Evolutionary conservation across 2,888 invertebrate species (phyloP), one percentile per base, ranked within the genome.

Genomic region (Lapara coniferarum): DNA sequence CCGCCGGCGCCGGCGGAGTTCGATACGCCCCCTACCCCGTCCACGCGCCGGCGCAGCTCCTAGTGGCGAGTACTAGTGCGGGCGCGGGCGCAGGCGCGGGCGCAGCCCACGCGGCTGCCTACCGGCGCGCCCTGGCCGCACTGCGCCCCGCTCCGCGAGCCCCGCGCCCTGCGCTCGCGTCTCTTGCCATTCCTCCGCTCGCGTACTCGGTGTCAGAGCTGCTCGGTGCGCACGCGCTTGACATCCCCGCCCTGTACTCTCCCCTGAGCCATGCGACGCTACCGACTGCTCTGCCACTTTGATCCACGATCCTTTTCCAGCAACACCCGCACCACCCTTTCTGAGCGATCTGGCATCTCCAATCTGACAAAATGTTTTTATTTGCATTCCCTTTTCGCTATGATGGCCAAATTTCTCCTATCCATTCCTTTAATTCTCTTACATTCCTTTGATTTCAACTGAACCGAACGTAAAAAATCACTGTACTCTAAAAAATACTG

Each of bases 191-290:
- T 67, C 92, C 93, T 8, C 92, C 94, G 52, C 90, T 93, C 79
- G 82, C 91, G 79, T 87, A 93, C 94, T 88, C 94, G 85, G 84
- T 94, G 85, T 81, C 96, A 91, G 93, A 93, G 71, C 90, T 86
- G 75, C 94, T 97, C 70, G 96, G 97, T 58, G 92, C 93, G 66
- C 95, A 95, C 72, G 95, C 97, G 14, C 95, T 97, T 67, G 97
- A 97, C 85, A 95, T 97, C 82, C 95, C 95, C 72, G 94, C 96
- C 70, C 94, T 96, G 67, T 95, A 96, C 77, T 94, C 95, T 44
- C 94, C 95, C n/a, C 94, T 96, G 72, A 95, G 96, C 69, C 96
- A 97, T 87, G 96, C 96, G 93, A 95, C 95, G 58, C 86, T 92
- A 80, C 95, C 93, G 8, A 88, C 91, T 25, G 89, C 92, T 68